phyloP scores from a whole-genome alignment of 2,797 vertebrate species.

The Spheniscus humboldti region DNA sequence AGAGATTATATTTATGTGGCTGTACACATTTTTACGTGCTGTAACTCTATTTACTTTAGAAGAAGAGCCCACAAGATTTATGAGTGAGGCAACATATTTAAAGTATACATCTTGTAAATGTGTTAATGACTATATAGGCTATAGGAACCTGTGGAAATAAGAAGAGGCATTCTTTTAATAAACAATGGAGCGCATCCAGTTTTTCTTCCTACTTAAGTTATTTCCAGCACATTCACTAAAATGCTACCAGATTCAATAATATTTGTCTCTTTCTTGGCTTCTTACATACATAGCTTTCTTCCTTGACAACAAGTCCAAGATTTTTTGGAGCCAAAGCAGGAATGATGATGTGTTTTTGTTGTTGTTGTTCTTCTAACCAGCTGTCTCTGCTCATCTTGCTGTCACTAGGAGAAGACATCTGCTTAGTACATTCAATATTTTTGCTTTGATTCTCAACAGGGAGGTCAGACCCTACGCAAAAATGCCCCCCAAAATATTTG shows the following conservation, averaged over 20 bases:
- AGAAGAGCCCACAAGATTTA: neutral
- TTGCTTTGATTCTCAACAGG: slow-evolving; percentile 30
- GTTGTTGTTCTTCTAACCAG: slow-evolving; percentile 64
- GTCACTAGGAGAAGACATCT: slow-evolving; percentile 55
- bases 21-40: neutral
- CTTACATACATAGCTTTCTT: slow-evolving; percentile 48
- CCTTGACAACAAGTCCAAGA: slow-evolving; percentile 57
- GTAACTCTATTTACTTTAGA: neutral
- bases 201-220: slow-evolving; percentile 53
- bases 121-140: slow-evolving; percentile 27
- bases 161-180: slow-evolving; percentile 51
- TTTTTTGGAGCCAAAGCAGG: slow-evolving; percentile 46
- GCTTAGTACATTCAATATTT: slow-evolving; percentile 43
- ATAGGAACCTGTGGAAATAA: slow-evolving; percentile 33
- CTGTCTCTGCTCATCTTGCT: slow-evolving; percentile 62
- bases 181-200: slow-evolving; percentile 14
- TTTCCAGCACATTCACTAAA: slow-evolving; percentile 51
- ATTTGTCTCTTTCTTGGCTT: slow-evolving; percentile 60
- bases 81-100: slow-evolving; percentile 11
- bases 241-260: slow-evolving; percentile 55
- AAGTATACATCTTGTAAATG: slow-evolving; percentile 29
- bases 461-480: slow-evolving; percentile 25
- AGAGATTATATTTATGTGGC: neutral
- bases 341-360: slow-evolving; percentile 60
- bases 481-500: neutral